Evolutionary conservation across 1,140 invertebrate genomes (phyloP).

Genomic region (Nylanderia fulva): DNA sequence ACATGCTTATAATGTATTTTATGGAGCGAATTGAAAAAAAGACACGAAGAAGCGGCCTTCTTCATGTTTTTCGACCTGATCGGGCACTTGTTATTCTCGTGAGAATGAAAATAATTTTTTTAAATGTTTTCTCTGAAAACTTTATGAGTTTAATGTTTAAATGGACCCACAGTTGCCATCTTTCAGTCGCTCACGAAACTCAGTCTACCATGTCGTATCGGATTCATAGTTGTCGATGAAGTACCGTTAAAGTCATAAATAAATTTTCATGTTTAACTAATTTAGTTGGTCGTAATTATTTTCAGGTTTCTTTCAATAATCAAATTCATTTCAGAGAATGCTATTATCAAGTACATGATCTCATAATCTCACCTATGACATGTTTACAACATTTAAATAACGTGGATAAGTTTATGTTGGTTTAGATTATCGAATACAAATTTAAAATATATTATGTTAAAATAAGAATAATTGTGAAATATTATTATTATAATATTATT

Average conservation of each 20-base stretch:
- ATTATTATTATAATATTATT: too few species aligned
- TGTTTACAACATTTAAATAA: not conserved
- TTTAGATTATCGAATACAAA: not conserved
- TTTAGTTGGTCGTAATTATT: not conserved
- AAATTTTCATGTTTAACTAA: not conserved
- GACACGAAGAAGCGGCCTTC: not conserved
- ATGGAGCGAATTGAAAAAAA: not conserved
- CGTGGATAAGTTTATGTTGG: not conserved
- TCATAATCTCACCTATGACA: not conserved
- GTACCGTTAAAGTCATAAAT: not conserved
- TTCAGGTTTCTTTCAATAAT: not conserved
- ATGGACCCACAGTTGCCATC: constrained; percentile 38
- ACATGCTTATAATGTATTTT: constrained; percentile 15
- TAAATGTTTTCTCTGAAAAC: not conserved
- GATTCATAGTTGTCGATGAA: not conserved
- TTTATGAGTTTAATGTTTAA: not conserved
- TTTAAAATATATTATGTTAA: not conserved
- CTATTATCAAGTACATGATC: not conserved
- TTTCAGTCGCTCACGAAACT: not conserved
- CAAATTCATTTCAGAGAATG: not conserved
- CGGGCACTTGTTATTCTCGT: not conserved
- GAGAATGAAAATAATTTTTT: not conserved
- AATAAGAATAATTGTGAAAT: not conserved
- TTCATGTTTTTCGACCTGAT: too few species aligned
- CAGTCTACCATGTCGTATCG: not conserved